Base-by-base conservation (phyloP, 2,113 vertebrate species). In the Murina feae region DNA sequence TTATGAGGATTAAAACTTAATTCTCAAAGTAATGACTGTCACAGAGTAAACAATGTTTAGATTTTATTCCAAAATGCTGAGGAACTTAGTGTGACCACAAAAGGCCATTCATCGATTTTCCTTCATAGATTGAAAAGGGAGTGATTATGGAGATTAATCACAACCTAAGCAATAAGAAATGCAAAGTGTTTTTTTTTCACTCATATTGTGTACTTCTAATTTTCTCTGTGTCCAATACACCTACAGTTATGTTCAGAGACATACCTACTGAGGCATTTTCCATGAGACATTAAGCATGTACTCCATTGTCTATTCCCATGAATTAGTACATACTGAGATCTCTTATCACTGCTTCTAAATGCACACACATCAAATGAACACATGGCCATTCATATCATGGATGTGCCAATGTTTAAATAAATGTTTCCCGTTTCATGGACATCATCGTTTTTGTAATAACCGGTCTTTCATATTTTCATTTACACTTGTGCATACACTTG, bases 171-270 rank as follows among this genome's bases (percentile, higher is more conserved):
- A 72, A 53, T 9, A 72, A 21, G 10, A 16, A 74, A 74, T 30
- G 4, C 4, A 71, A 58, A 44, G 3, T 23, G n/a, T 4, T 75
- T 68, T 8, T 12, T 2, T 2, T 6, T 10, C 6, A 9, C 5
- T 80, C 58, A 12, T n/a, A 84, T 74, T 79, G 49, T 80, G 6
- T 49, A 35, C 37, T 65, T 66, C 23, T 0, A 74, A 32, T 53
- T 75, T 82, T 30, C 1, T 72, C n/a, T 89, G 3, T 35, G 60
- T 37, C 58, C 65, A 66, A 23, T 63, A 13, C 9, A 44, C 6
- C 39, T 13, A 12, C 2, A 79, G 17, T 44, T 0, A 6, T 47
- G 49, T 94, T 28, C 58, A 78, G 14, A 51, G 14, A 39, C 6
- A 30, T 28, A 51, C 0, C 9, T 39, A 2, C 10, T 81, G 3